A percentile compares a stretch with the other conserved stretches of the same genome.
Conservation (phyloP, 2,113 vertebrate species). For the Hippotragus niger region DNA sequence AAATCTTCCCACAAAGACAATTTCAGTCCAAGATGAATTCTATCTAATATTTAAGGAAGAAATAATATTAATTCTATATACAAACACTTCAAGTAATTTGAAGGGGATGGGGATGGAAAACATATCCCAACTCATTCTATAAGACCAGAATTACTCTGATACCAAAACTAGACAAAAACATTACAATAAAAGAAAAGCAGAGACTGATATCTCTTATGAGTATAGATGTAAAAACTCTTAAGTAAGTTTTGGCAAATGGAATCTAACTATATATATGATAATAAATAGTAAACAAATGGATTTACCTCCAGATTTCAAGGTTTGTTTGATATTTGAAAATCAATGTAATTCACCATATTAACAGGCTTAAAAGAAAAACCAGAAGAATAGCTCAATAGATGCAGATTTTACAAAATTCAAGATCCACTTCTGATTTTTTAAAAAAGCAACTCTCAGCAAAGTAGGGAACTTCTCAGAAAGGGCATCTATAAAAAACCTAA, state of each 20-base stretch:
- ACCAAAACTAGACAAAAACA: not conserved
- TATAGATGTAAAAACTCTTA: not conserved
- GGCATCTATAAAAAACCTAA: not conserved
- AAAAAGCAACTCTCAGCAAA: not conserved
- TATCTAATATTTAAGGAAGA: slow-evolving; percentile 1
- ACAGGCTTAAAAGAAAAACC: not conserved
- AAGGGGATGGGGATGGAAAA: not conserved
- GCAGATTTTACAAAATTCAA: not conserved
- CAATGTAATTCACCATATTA: slow-evolving; percentile 2
- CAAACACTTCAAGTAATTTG: not conserved
- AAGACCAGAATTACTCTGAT: not conserved
- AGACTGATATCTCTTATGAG: not conserved
- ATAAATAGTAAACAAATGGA: not conserved
- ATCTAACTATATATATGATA: not conserved
- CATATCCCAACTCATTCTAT: not conserved
- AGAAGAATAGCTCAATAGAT: not conserved
- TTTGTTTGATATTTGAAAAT: not conserved
- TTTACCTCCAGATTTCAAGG: not conserved
- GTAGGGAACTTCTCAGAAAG: not conserved
- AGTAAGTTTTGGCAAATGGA: not conserved
- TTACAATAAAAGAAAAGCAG: not conserved
- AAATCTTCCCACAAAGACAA: not conserved
- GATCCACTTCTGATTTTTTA: not conserved
- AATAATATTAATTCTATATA: slow-evolving; percentile 7
- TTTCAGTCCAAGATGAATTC: not conserved